Evolutionary conservation across 2,888 invertebrate species (phyloP).

Genomic region (Anorthoa munda): DNA sequence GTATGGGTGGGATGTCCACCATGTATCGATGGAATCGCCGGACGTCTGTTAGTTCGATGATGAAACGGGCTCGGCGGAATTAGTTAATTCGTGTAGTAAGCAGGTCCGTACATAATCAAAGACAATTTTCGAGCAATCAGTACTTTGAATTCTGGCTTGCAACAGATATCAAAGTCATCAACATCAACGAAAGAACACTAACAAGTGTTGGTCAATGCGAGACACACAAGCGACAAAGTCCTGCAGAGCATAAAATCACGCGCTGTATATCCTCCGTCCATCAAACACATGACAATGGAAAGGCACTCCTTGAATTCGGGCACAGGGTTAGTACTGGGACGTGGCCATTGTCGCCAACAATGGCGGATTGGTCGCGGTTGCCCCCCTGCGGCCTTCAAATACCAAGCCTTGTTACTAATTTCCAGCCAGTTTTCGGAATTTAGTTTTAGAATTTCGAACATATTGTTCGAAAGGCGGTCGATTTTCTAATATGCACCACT

Average conservation of each 20-base stretch:
- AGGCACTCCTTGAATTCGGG: conserved; percentile 46
- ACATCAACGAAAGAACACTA: background rate
- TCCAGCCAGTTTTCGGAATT: conserved; percentile 42
- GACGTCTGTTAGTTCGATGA: too few relatives aligned
- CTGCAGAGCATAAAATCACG: conserved; percentile 16
- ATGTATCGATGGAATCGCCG: too few relatives aligned
- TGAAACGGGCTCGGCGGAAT: too few relatives aligned
- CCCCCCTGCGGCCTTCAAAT: conserved; percentile 44
- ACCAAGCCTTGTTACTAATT: conserved; percentile 46
- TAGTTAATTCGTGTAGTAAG: too few relatives aligned
- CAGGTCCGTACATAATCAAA: background rate
- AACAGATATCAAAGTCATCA: background rate
- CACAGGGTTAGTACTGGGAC: conserved; percentile 44
- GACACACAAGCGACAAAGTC: background rate
- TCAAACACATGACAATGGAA: conserved; percentile 46
- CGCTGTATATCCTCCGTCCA: conserved; percentile 22
- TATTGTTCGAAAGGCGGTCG: conserved; percentile 21
- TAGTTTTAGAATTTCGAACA: conserved; percentile 2
- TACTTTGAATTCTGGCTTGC: background rate
- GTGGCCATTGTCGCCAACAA: conserved; percentile 45
- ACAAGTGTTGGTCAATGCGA: background rate
- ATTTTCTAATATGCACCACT: conserved; percentile 2
- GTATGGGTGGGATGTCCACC: too few relatives aligned
- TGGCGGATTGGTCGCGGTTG: conserved; percentile 50
- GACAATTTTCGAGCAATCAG: background rate